These are phyloP conservation scores for Hiodon alosoides DNA, from an alignment of 2,113 vertebrate species.

Conservation along the genomic window DNA sequence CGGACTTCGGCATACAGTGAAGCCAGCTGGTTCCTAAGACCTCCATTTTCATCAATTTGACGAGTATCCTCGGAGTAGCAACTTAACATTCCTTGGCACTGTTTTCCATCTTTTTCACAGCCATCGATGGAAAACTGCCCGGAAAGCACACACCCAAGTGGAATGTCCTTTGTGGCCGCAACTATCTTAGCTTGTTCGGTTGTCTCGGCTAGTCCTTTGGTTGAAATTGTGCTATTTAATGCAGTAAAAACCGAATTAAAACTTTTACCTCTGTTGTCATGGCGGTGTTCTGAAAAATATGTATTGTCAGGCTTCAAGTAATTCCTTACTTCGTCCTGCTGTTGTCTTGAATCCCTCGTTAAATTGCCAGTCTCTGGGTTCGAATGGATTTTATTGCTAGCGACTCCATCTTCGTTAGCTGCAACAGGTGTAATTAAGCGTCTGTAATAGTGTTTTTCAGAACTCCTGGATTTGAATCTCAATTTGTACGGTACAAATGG, in stretches of 20 bases:
- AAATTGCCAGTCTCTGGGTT: neutral
- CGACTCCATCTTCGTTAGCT: neutral
- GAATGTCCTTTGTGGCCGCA: neutral
- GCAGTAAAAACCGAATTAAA: neutral
- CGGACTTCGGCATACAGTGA: conserved; percentile 24
- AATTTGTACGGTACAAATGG: conserved; percentile 43
- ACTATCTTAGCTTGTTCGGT: neutral
- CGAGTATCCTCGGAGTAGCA: neutral
- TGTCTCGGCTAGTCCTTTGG: neutral
- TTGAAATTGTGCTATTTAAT: neutral
- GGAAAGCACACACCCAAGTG: neutral
- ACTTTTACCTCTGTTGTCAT: neutral
- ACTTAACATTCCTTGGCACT: neutral
- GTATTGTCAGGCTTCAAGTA: neutral
- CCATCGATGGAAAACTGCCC: neutral
- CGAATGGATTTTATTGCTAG: neutral
- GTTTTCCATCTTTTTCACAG: neutral
- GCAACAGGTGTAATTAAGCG: neutral
- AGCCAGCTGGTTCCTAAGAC: conserved; percentile 14
- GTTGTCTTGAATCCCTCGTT: neutral
- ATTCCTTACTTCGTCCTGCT: neutral
- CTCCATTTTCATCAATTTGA: conserved; percentile 2
- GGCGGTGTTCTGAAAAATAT: neutral
- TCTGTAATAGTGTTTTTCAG: neutral
- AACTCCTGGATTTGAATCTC: conserved; percentile 35